phyloP scores from a whole-genome alignment of 2,797 vertebrate genomes.

The Myripristis jacobus region DNA sequence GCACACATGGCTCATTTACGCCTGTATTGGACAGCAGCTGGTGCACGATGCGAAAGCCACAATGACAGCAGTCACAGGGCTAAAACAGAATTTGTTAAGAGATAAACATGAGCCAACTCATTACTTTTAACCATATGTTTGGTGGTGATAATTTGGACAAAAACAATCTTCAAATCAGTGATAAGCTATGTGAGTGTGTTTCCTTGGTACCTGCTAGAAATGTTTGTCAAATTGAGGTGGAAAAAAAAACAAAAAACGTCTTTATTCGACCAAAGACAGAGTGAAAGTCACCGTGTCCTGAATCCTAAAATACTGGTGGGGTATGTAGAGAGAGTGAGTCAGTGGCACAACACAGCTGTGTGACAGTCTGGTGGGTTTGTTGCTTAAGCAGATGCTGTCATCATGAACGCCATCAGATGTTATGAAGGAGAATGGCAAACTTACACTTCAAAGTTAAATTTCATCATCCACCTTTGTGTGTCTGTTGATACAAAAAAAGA shows the following conservation, averaged over 20 bases:
- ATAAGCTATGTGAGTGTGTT: neutral
- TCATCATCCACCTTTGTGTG: conserved; percentile 37
- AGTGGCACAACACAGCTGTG: conserved; percentile 42
- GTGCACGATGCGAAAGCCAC: neutral
- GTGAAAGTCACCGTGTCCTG: conserved; percentile 48
- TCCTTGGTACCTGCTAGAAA: neutral
- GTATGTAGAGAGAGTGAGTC: conserved; percentile 28
- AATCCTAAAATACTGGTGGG: conserved; percentile 43
- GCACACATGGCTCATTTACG: neutral
- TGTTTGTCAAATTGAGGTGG: neutral
- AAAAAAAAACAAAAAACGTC: neutral
- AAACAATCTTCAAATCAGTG: neutral
- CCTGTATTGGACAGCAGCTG: neutral
- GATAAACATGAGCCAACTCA: neutral
- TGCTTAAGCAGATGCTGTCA: conserved; percentile 50
- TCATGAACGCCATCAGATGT: conserved; percentile 39
- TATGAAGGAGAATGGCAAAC: conserved; percentile 32
- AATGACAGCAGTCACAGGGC: neutral
- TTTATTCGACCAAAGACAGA: conserved; percentile 27
- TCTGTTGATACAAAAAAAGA: conserved; percentile 25
- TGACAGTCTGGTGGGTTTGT: conserved; percentile 37
- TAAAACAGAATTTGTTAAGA: neutral
- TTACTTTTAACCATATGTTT: neutral
- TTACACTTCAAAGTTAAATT: conserved; percentile 31
- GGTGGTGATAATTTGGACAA: conserved; percentile 5